Conservation (phyloP, 1,140 invertebrate species). For the Penaeus indicus region DNA sequence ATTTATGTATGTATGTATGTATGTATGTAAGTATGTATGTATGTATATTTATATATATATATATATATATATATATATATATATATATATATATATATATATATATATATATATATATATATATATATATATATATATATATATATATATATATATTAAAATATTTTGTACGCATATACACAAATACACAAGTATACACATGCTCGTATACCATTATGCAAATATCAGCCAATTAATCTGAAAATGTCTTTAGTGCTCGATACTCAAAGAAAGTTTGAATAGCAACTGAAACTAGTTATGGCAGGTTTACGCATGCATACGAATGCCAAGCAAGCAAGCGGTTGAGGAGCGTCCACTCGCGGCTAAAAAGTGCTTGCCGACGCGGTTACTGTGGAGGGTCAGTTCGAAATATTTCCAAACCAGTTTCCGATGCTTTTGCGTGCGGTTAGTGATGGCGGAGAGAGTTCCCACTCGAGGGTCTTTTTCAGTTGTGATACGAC, state of each 20-base stretch:
- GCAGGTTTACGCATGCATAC: too few relatives aligned
- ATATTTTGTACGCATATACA: not conserved
- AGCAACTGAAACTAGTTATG: not conserved
- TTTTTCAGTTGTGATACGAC: too few relatives aligned
- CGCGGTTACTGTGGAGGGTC: too few relatives aligned
- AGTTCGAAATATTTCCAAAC: too few relatives aligned
- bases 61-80: constrained; percentile 10
- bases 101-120: constrained; percentile 8
- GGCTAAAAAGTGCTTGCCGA: too few relatives aligned
- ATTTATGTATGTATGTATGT: not conserved
- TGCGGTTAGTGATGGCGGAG: too few relatives aligned
- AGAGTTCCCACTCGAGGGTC: too few relatives aligned
- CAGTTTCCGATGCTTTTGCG: too few relatives aligned
- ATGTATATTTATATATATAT: not conserved
- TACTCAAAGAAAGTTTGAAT: not conserved
- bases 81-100: constrained; percentile 6
- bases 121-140: constrained; percentile 23
- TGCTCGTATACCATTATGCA: not conserved
- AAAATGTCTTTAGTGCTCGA: not conserved
- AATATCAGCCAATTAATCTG: not conserved
- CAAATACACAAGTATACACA: not conserved
- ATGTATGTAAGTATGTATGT: not conserved
- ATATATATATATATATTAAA: not conserved
- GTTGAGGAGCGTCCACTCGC: too few relatives aligned
- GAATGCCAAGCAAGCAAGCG: too few relatives aligned